These are phyloP conservation scores for Byasa hedistus DNA, from an alignment of 2,888 invertebrate genomes.

Conservation along the genomic window DNA sequence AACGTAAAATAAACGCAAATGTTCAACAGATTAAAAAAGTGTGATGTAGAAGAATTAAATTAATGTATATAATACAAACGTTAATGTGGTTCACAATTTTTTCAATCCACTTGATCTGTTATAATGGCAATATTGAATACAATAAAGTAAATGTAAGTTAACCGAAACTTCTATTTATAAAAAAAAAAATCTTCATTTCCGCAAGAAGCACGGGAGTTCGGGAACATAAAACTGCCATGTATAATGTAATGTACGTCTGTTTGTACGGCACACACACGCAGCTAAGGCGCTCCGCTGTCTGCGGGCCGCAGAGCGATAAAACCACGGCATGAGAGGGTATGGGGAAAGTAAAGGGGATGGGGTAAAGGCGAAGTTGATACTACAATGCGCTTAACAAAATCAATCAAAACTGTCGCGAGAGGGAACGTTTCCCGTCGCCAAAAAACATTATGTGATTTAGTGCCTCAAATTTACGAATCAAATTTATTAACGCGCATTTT, in stretches of 20 bases:
- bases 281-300: slow-evolving; percentile 21
- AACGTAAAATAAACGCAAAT: too few relatives aligned
- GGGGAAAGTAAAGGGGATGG: slow-evolving; percentile 5
- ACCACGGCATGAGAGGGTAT: slow-evolving; percentile 11
- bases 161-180: not conserved
- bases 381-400: slow-evolving; percentile 22
- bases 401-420: slow-evolving; percentile 26
- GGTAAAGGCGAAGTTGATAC: slow-evolving; percentile 7
- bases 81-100: too few relatives aligned
- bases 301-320: slow-evolving; percentile 13
- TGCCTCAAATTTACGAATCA: not conserved
- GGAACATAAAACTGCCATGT: slow-evolving; percentile 13
- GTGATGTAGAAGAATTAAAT: too few relatives aligned
- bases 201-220: not conserved
- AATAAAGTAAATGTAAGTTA: not conserved
- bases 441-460: not conserved
- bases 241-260: slow-evolving; percentile 10
- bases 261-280: slow-evolving; percentile 18
- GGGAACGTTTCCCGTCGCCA: slow-evolving; percentile 19
- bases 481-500: not conserved
- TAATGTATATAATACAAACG: too few relatives aligned
- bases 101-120: too few relatives aligned
- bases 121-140: not conserved
- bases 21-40: too few relatives aligned
- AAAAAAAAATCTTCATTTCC: slow-evolving; percentile 5